Conservation (phyloP, 2,797 vertebrate species). For the Lycodopsis pacificus region DNA sequence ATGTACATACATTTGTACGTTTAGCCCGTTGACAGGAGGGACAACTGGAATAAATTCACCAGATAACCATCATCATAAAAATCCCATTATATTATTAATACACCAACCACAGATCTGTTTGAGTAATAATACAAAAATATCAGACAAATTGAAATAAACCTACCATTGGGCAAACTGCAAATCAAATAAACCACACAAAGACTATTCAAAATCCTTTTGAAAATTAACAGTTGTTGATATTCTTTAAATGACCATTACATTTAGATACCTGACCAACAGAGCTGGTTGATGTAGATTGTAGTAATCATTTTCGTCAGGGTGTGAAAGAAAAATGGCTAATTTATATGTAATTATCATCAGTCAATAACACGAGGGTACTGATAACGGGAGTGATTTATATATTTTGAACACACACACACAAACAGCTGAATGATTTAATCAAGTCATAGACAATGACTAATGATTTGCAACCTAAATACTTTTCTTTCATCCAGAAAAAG, state of each 20-base stretch:
- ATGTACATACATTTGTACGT: background rate
- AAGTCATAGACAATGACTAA: conserved; percentile 24
- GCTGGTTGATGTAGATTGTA: background rate
- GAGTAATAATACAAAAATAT: conserved; percentile 4
- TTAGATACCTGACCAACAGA: background rate
- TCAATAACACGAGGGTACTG: conserved; percentile 21
- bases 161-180: background rate
- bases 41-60: background rate
- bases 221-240: background rate
- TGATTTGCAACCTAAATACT: conserved; percentile 2
- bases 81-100: background rate
- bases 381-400: conserved; percentile 15
- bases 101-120: background rate
- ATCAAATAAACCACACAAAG: background rate
- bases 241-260: conserved; percentile 1
- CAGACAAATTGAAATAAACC: background rate
- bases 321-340: conserved; percentile 10
- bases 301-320: background rate
- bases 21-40: background rate
- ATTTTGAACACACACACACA: conserved; percentile 11
- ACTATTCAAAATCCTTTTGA: background rate
- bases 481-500: background rate
- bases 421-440: conserved; percentile 20
- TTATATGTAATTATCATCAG: background rate
- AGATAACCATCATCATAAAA: background rate